Evolutionary conservation across 2,113 vertebrate genomes (phyloP).

Genomic region (Alces alces): DNA sequence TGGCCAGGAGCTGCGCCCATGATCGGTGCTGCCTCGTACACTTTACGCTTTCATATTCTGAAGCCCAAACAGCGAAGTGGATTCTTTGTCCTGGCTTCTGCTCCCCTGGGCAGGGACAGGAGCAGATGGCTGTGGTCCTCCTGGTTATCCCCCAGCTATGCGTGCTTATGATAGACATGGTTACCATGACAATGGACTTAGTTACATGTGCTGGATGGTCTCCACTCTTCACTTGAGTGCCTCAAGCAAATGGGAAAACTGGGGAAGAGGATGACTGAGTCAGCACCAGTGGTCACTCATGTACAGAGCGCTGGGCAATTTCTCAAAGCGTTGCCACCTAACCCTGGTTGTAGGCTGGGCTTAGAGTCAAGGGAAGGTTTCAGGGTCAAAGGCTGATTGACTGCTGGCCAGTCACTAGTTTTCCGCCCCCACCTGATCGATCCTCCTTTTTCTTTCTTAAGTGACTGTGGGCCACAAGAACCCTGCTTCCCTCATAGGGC

Average conservation of each 20-base stretch:
- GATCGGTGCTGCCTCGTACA: fast-evolving
- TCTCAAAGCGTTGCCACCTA: neutral
- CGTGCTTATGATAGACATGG: neutral
- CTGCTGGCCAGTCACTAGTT: neutral
- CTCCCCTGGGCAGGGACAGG: neutral
- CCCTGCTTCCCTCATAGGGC: neutral
- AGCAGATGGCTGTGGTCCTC: fast-evolving
- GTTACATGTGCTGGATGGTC: fast-evolving
- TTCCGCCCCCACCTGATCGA: fast-evolving
- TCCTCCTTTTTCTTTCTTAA: neutral
- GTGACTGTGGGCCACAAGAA: neutral
- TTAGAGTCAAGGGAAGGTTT: neutral
- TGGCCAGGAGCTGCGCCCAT: fast-evolving
- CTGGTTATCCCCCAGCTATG: neutral
- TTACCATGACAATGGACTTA: neutral
- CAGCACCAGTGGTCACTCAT: neutral
- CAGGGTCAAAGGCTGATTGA: neutral
- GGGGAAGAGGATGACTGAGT: neutral
- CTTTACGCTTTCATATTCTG: neutral
- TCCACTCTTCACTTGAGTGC: neutral
- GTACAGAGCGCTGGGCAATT: neutral
- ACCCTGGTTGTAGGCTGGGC: neutral
- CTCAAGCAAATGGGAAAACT: neutral
- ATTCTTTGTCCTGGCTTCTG: neutral
- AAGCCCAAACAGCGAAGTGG: neutral